Base-by-base conservation (phyloP, 2,113 vertebrate species). In the Ptilorrhoa leucosticta region DNA sequence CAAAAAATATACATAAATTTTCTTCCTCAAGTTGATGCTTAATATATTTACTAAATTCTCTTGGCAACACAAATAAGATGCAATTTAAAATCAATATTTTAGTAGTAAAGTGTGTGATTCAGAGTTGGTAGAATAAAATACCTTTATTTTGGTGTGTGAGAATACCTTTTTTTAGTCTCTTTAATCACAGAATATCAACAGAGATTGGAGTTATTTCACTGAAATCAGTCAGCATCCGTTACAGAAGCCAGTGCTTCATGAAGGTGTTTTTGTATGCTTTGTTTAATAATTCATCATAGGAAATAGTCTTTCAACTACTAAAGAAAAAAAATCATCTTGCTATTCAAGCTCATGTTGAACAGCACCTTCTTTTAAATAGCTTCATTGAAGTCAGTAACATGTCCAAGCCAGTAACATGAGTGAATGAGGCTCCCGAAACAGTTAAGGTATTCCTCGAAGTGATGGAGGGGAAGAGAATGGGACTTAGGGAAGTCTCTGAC, bases 241-340 rank as follows among this genome's bases (percentile, higher is more conserved):
- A 75, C 17, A 81, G 85, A 88, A 92, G 68, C 22, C 88, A 69
- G 35, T 33, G 71, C 63, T 84, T 83, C 37, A 7, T 11, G 15
- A 56, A 50, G 3, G 6, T 77, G n/a, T 18, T 66, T 92, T 89
- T 42, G 54, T 88, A 30, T 64, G 68, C 64, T 93, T 93, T 95
- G 58, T 93, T 96, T 79, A 91, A 95, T 95, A 93, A 93, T 93
- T 95, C 75, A 96, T 96, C 71, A 88, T 50, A 90, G 54, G 82
- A 95, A 92, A 73, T 70, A 80, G 12, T 93, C 63, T 93, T 75
- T 91, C 73, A 65, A n/a, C 68, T 81, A 20, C 23, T 40, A 63
- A 37, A 39, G 83, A 88, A 87, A 57, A 76, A 72, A 88, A 65
- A 3, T n/a, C 50, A 7, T 78, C 48, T 75, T 81, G 26, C 51